Base-by-base conservation (phyloP, 2,888 invertebrate species). In the Caenorhabditis panamensis region DNA sequence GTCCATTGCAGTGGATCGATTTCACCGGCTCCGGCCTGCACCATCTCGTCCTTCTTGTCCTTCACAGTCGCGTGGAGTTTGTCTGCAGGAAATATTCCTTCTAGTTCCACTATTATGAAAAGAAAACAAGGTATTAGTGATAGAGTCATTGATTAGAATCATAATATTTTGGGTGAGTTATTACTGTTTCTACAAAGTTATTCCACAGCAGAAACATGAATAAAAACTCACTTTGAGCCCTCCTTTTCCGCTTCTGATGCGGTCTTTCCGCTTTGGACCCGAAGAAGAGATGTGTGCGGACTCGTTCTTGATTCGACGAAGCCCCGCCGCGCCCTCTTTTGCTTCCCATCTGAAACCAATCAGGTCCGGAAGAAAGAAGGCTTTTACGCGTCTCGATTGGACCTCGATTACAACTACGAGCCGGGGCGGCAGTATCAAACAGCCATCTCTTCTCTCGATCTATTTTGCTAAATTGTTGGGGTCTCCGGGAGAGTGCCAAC, bases 31-130 rank as follows among this genome's bases (percentile, higher is more conserved):
- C 86, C 88, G 13, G 89, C 87, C 67, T 90, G 90, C 3, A 89
- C 85, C 88, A 90, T 90, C 64, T 88, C 90, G 80, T 90, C 90
- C 56, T 90, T 89, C 68, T 90, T 89, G 73, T 90, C 89, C n/a
- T 84, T 81, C 37, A 72, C 75, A 2, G 81, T 82, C 36, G 87
- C 87, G 64, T 90, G 89, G 8, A 90, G 85, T 64, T 89, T 89
- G 73, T 90, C 90, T 90, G 75, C 24, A 87, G 68, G n/a, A n/a
- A n/a, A n/a, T n/a, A n/a, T n/a, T n/a, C n/a, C n/a, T n/a, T n/a
- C n/a, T n/a, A n/a, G n/a, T n/a, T n/a, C n/a, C n/a, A n/a, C n/a
- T n/a, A n/a, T n/a, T n/a, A n/a, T n/a, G n/a, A n/a, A n/a, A n/a
- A n/a, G n/a, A n/a, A n/a, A n/a, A n/a, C n/a, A n/a, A n/a, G n/a